Conservation (phyloP, 1,140 invertebrate species). For the Whitmania pigra region DNA sequence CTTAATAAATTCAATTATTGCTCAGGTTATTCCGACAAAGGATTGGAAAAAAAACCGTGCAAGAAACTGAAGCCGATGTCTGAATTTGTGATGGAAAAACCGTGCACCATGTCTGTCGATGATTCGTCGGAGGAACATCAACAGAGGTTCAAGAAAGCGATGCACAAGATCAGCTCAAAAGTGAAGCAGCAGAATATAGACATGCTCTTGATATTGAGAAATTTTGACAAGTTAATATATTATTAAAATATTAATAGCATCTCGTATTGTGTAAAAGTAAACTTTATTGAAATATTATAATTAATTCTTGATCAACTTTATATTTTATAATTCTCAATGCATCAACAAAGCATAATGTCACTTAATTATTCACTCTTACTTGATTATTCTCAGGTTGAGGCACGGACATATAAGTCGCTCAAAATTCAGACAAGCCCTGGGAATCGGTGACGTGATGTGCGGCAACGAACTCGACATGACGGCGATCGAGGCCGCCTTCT, state of each 20-base stretch:
- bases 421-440: constrained; percentile 1
- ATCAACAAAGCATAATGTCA: neutral
- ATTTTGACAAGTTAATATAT: neutral
- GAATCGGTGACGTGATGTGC: neutral
- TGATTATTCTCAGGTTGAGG: neutral
- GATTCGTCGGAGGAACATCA: neutral
- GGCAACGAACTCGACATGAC: neutral
- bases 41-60: neutral
- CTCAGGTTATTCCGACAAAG: constrained; percentile 7
- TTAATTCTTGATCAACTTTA: neutral
- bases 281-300: neutral
- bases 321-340: neutral
- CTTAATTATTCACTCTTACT: neutral
- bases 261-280: no score
- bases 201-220: neutral
- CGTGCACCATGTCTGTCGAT: neutral
- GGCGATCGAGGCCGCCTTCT: neutral
- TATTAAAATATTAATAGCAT: no score
- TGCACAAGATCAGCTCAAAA: constrained; percentile 9
- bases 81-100: neutral
- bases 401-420: neutral
- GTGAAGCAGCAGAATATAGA: neutral
- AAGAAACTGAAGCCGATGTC: neutral
- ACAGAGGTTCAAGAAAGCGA: neutral
- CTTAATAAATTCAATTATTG: neutral